Base-by-base conservation (phyloP, 2,888 invertebrate genomes). In the Baccha elongata region DNA sequence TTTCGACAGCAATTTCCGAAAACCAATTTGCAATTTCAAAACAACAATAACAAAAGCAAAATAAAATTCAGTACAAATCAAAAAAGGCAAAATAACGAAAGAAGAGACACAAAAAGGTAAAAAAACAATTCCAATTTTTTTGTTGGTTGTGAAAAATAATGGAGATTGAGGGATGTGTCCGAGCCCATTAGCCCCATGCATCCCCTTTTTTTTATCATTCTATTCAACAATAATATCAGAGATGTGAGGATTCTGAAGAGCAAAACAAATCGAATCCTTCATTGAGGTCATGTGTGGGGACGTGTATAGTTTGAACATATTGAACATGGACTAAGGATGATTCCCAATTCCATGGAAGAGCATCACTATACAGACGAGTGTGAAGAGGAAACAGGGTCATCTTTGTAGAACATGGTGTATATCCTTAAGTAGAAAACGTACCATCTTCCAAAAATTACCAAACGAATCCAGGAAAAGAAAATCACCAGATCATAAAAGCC, bases 1-100 rank as follows among this genome's bases (percentile, higher is more conserved):
- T 44, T 55, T 58, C 68, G 55, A 69, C 68, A 55, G 74, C 68
- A 69, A 76, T 65, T 71, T 65, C 75, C 52, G 21, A 69, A 72
- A 81, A 72, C 65, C 76, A 76, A 81, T 81, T 76, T 81, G 81
- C 81, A 83, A 83, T 78, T 67, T 68, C 73, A 73, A 26, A 60
- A 35, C 60, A 62, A 44, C 32, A 58, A 69, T 26, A 60, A 67
- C 37, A 42, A 17, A 65, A 1, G 19, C 6, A 15, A 26, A 35
- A 69, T 19, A 37, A 58, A 19, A 58, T 58, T 35, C 15, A 21
- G 35, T 40, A 26, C 55, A 55, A 58, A 48, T 35, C 21, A 26
- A 37, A 15, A 37, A 15, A 44, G 58, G 15, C 4, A 21, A 65
- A 35, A 32, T 19, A 37, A 64, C 15, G 19, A 50, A 42, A 52